A percentile compares a stretch with the other conserved stretches of the same genome.
Conservation (phyloP, 1,140 invertebrate genomes). For the Pararge aegeria region DNA sequence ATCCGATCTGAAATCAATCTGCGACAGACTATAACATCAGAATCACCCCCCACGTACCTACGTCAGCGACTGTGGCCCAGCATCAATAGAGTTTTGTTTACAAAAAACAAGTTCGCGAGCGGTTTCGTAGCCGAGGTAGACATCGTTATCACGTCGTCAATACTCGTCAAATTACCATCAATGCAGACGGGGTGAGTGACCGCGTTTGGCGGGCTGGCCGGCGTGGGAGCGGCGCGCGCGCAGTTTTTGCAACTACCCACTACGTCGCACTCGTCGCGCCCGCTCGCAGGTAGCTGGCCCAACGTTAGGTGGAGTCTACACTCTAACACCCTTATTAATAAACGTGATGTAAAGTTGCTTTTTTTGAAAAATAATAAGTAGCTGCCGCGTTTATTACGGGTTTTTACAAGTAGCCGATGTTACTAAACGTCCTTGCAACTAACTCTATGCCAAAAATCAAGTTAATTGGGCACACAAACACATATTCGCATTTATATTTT, state of each 20-base stretch:
- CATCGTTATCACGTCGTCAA: constrained; percentile 50
- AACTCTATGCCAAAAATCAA: too few species aligned
- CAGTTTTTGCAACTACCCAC: constrained; percentile 44
- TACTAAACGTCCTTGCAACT: too few species aligned
- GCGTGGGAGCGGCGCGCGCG: constrained; percentile 46
- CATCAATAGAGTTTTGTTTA: constrained; percentile 35
- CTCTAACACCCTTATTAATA: neutral
- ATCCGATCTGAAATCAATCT: too few species aligned
- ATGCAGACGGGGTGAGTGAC: constrained; percentile 43
- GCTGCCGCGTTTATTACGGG: too few species aligned
- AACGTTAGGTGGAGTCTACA: constrained; percentile 21
- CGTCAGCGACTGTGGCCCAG: neutral
- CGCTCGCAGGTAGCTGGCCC: constrained; percentile 38
- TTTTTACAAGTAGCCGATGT: too few species aligned
- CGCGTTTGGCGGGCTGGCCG: constrained; percentile 35
- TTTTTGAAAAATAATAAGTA: too few species aligned
- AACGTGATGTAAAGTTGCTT: too few species aligned
- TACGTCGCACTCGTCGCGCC: constrained; percentile 23
- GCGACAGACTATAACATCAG: neutral
- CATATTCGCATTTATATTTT: too few species aligned
- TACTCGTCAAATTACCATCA: constrained; percentile 51
- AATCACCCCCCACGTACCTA: neutral
- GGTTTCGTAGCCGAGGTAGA: constrained; percentile 21
- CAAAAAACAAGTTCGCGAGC: constrained; percentile 39
- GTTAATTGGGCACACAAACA: too few species aligned